Base-by-base conservation (phyloP, 2,113 vertebrate species). In the Chlorodrepanis virens region DNA sequence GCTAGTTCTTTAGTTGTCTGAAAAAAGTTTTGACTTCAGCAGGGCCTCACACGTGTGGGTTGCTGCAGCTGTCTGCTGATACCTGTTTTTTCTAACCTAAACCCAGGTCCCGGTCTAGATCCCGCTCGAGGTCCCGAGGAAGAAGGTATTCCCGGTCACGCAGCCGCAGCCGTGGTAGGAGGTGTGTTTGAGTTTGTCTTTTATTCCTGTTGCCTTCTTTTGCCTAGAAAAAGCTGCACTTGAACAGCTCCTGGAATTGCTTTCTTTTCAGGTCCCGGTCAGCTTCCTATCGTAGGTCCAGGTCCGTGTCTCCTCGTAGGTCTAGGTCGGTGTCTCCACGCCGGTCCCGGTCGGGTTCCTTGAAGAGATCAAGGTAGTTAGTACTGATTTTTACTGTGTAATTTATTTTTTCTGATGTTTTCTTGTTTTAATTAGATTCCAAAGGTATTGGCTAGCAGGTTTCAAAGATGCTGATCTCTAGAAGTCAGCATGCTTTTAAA, bases 281-380 rank as follows among this genome's bases (percentile, higher is more conserved):
- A 35, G 97, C 96, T 87, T 98, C 98, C 75, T 98, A 98, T 60
- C 98, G 98, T 39, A 96, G 98, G 87, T 99, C 98, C 60, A 97
- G 98, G 82, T 99, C 99, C 3, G 74, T 98, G 63, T 99, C 98
- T 95, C 98, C 98, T 94, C 98, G 98, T 77, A 98, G 98, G 94
- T 99, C 98, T 42, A 98, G 98, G 79, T 99, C 98, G 3, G 93
- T 97, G 77, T 98, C 98, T 76, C 98, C 98, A 23, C 98, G 98
- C 86, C 97, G 98, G 56, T 98, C 98, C 90, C 97, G 98, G 69
- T 99, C 98, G 9, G 97, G 83, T 60, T 98, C 98, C 78, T 97
- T 98, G 95, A 98, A 98, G 97, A 98, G 98, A 96, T 99, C 99
- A 23, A 98, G 98, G 98, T 99, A 96, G 97, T 96, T 44, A 47